Evolutionary conservation across 2,888 invertebrate species (phyloP), one percentile per base, ranked within the genome.

Genomic region (Eupithecia centaureata): DNA sequence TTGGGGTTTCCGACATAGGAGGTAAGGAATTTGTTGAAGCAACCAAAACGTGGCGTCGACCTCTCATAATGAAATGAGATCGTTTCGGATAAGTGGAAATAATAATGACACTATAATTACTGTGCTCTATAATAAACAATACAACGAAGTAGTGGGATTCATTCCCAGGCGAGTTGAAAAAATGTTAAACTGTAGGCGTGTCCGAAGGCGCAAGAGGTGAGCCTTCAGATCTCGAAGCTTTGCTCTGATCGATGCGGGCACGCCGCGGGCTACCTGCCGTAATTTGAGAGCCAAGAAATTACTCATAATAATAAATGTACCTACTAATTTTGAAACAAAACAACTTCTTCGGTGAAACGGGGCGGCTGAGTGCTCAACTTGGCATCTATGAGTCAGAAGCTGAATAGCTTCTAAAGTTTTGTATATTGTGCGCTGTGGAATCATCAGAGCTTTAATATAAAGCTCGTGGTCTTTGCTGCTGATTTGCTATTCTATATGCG

Each of bases 181-280:
- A 90, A 90, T 90, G 83, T 92, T 92, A 92, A 93, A 91, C 89
- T 90, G 90, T 90, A 89, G 92, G 92, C 91, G 92, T 85, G 77
- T 80, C 78, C 76, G 76, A 79, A 76, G 80, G 76, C 81, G 81
- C 79, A 77, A 80, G 84, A 85, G 86, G 81, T 86, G 83, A 87
- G 86, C 86, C 89, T 87, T 88, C 83, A 82, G 80, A 80, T 83
- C 85, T 77, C 76, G 74, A 77, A 73, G 76, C 72, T 63, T 63
- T 61, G 72, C 76, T 73, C 76, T 79, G 86, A 88, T 86, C 85
- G 85, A 84, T 79, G 85, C 82, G 79, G 82, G 78, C 80, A 80
- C 80, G 90, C 92, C 91, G 82, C 86, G 80, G 91, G 92, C 92
- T 92, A 92, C 92, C 92, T 91, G 92, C 90, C 81, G 86, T 91